phyloP scores from a whole-genome alignment of 2,888 invertebrate genomes.

The Diabrotica balteata region DNA sequence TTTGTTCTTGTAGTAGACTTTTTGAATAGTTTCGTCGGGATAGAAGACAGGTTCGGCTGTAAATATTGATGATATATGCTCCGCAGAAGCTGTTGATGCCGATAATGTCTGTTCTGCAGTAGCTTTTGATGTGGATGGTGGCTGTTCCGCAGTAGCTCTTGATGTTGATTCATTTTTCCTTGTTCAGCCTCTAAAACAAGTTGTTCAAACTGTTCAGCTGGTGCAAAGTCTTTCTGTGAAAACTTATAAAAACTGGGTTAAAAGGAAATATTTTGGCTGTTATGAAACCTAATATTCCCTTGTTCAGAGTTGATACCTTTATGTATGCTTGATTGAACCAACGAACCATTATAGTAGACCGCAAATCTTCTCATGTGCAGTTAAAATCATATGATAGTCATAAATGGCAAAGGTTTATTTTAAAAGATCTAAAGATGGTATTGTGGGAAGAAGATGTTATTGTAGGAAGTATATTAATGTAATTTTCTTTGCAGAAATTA shows the following conservation, averaged over 20 bases:
- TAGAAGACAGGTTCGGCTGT: slow-evolving; percentile 3
- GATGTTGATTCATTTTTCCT: slow-evolving; percentile 14
- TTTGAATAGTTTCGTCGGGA: slow-evolving; percentile 11
- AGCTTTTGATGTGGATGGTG: slow-evolving; percentile 9
- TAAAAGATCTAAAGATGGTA: too few relatives aligned
- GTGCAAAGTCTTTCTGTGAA: background rate
- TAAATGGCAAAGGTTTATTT: too few relatives aligned
- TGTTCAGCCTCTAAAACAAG: background rate
- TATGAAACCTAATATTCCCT: slow-evolving; percentile 35
- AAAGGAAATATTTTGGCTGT: slow-evolving; percentile 30
- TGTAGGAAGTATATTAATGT: too few relatives aligned
- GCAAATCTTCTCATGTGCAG: too few relatives aligned
- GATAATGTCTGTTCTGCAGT: slow-evolving; percentile 16
- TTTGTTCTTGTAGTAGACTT: slow-evolving; percentile 12
- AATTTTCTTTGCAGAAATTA: too few relatives aligned
- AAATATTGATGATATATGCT: slow-evolving; percentile 9
- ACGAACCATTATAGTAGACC: too few relatives aligned
- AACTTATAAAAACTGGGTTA: slow-evolving; percentile 26
- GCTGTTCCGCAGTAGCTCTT: slow-evolving; percentile 2
- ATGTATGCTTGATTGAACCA: too few relatives aligned
- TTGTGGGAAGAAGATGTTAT: too few relatives aligned
- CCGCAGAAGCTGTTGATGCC: slow-evolving; percentile 14
- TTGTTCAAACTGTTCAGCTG: slow-evolving; percentile 25
- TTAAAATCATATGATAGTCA: too few relatives aligned
- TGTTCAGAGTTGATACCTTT: slow-evolving; percentile 19